Conservation (phyloP, 2,797 vertebrate genomes). For the Luscinia luscinia region DNA sequence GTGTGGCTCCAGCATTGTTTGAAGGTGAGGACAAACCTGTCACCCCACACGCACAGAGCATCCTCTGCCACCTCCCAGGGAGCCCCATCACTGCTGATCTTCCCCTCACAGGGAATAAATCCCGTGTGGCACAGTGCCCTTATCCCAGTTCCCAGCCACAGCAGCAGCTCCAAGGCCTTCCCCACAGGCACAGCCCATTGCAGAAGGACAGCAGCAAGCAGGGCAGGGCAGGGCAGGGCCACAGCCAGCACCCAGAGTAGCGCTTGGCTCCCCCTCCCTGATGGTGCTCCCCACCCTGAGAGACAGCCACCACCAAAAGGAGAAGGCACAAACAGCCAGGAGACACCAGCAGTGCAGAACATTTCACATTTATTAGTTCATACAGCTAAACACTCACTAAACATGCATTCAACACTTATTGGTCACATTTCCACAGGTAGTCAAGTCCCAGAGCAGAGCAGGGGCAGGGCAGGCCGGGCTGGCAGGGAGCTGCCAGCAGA, state of each 20-base stretch:
- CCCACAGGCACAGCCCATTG: neutral
- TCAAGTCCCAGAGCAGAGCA: constrained; percentile 90
- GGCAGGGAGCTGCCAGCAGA: neutral
- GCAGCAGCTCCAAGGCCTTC: neutral
- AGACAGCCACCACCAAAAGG: rapidly evolving
- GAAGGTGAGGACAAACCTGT: neutral
- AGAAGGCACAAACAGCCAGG: neutral
- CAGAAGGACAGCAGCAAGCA: neutral
- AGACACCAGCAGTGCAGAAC: constrained; percentile 78
- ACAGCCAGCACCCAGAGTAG: neutral
- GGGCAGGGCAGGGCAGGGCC: neutral
- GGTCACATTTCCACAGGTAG: constrained; percentile 99
- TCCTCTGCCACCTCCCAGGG: neutral
- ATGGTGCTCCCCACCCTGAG: neutral
- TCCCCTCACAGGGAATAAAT: neutral
- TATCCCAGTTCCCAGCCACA: neutral
- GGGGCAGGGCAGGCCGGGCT: constrained; percentile 25
- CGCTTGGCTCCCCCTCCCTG: rapidly evolving
- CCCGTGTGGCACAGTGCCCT: rapidly evolving
- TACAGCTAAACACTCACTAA: constrained; percentile 96
- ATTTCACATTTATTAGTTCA: constrained; percentile 99
- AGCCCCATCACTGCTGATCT: neutral
- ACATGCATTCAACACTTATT: constrained; percentile 97
- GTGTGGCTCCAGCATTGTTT: rapidly evolving
- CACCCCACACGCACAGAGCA: rapidly evolving